Evolutionary conservation across 2,888 invertebrate genomes (phyloP).

Genomic region (Aleiodes alternator): DNA sequence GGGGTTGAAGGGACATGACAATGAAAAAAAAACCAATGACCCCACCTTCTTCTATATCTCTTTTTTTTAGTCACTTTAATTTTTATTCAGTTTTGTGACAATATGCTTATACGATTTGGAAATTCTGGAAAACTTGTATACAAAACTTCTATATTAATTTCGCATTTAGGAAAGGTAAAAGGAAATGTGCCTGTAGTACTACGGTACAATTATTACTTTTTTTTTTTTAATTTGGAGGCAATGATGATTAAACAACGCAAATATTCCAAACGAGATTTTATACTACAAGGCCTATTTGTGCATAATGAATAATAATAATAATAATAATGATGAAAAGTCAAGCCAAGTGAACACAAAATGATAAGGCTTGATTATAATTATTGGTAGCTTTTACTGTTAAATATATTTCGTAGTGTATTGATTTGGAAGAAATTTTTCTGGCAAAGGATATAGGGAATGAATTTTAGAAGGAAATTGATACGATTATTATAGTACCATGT

Average conservation of each 20-base stretch:
- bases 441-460: background rate
- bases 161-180: slow-evolving; percentile 24
- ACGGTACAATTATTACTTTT: background rate
- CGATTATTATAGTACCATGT: background rate
- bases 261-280: slow-evolving; percentile 25
- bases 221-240: background rate
- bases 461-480: background rate
- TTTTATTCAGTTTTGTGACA: too few relatives aligned
- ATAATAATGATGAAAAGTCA: slow-evolving; percentile 1
- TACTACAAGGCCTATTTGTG: slow-evolving; percentile 34
- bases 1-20: too few relatives aligned
- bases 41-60: too few relatives aligned
- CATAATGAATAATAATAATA: background rate
- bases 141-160: background rate
- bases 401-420: background rate
- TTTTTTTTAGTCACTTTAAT: too few relatives aligned
- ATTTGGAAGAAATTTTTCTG: slow-evolving; percentile 4
- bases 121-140: too few relatives aligned
- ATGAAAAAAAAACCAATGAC: too few relatives aligned
- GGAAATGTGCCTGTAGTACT: slow-evolving; percentile 45
- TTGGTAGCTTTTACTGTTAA: slow-evolving; percentile 35
- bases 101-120: too few relatives aligned
- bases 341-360: slow-evolving; percentile 1
- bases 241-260: slow-evolving; percentile 22
- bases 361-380: slow-evolving; percentile 22